These are phyloP conservation scores for Drosophila flavopinicola DNA, from an alignment of 2,888 invertebrate genomes.

Conservation along the genomic window DNA sequence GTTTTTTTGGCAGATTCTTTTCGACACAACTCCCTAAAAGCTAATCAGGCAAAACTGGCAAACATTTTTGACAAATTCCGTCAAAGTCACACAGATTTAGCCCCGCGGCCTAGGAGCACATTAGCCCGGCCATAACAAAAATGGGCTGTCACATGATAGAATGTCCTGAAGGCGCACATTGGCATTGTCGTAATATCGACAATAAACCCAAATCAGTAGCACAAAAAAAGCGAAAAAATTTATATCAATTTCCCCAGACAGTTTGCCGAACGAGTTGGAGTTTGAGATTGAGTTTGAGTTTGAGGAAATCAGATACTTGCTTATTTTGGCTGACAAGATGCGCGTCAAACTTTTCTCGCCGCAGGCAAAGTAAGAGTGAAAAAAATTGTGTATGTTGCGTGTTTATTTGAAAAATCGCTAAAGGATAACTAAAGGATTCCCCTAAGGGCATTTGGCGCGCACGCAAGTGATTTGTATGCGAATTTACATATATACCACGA, in stretches of 20 bases:
- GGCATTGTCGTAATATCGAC: conserved; percentile 61
- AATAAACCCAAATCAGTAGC: conserved; percentile 67
- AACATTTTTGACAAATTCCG: conserved; percentile 54
- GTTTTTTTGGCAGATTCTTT: background rate
- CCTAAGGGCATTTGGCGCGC: conserved; percentile 75
- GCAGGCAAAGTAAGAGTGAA: conserved; percentile 29
- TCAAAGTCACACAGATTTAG: conserved; percentile 62
- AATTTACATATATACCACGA: conserved; percentile 75
- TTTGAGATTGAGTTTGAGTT: conserved; percentile 20
- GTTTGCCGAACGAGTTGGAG: conserved; percentile 12
- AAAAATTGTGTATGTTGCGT: conserved; percentile 59
- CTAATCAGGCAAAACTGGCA: conserved; percentile 65
- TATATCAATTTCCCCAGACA: conserved; percentile 44
- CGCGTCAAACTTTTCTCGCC: conserved; percentile 65
- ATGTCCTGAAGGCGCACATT: conserved; percentile 63
- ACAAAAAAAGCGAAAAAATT: conserved; percentile 31
- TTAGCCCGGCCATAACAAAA: conserved; percentile 42
- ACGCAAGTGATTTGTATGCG: conserved; percentile 82
- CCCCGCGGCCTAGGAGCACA: conserved; percentile 49
- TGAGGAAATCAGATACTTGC: conserved; percentile 73
- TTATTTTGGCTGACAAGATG: conserved; percentile 50
- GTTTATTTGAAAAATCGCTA: conserved; percentile 79
- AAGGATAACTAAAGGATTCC: conserved; percentile 80
- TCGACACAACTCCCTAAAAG: conserved; percentile 24
- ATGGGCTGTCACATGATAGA: conserved; percentile 41